These are phyloP conservation scores for Setophaga petechia DNA, from an alignment of 2,113 vertebrate species.

Conservation along the genomic window DNA sequence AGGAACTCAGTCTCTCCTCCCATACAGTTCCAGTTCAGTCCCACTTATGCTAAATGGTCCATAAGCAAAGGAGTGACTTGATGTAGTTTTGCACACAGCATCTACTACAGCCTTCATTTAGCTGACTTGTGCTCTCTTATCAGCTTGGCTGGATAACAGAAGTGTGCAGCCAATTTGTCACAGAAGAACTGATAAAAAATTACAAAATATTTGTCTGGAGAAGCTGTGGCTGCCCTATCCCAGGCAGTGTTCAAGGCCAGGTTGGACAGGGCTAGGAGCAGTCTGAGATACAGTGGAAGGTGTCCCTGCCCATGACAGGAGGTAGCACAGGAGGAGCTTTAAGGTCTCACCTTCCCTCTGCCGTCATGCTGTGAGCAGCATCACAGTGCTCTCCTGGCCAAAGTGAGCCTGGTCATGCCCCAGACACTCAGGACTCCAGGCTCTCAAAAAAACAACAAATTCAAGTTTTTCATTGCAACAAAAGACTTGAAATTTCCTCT, in stretches of 20 bases:
- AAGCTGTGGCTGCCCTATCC: background rate
- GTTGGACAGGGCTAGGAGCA: background rate
- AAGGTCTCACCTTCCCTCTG: background rate
- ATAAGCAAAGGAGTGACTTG: background rate
- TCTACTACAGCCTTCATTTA: background rate
- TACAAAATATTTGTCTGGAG: background rate
- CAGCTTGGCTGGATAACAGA: background rate
- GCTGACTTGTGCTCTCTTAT: background rate
- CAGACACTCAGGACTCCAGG: rapidly evolving
- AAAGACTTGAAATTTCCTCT: background rate
- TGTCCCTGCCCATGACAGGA: background rate
- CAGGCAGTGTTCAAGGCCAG: background rate
- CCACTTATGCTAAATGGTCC: background rate
- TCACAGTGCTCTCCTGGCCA: background rate
- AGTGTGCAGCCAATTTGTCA: background rate
- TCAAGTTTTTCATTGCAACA: background rate
- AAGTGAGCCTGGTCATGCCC: rapidly evolving
- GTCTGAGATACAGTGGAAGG: rapidly evolving
- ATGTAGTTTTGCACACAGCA: background rate
- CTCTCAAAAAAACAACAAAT: background rate
- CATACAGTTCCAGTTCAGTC: background rate
- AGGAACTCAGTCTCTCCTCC: background rate
- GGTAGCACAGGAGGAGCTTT: background rate
- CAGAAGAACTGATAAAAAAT: background rate
- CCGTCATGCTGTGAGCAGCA: background rate